Base-by-base conservation (phyloP, 2,113 vertebrate genomes). In the Jacana jacana region DNA sequence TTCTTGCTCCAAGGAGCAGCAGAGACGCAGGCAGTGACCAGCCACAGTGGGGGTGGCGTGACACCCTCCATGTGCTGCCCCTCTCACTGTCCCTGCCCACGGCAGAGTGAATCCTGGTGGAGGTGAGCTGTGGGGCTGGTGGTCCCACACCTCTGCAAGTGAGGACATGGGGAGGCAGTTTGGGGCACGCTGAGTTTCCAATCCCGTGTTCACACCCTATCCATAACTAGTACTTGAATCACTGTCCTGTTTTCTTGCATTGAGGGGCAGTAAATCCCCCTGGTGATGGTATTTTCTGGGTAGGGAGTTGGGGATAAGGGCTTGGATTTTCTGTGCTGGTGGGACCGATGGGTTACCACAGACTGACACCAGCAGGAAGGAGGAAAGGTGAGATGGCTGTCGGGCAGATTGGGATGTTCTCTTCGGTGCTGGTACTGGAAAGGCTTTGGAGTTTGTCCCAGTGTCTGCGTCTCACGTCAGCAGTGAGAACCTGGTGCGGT, bases 401-500 rank as follows among this genome's bases (percentile, higher is more conserved):
- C 0, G 0, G 2, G 25, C 23, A 19, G 63, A 5, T 33, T 22
- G n/a, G 68, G 63, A 7, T 3, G 3, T 25, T 20, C 13, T 23
- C 68, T 73, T 35, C 9, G 75, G 49, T 85, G 35, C 42, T 0
- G 0, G 14, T 2, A 0, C 25, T 52, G 49, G 81, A 8, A 58
- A 19, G 20, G 35, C 81, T 85, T 86, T 72, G 80, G 48, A n/a
- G 40, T 81, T 91, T 83, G 8, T 64, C 35, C 46, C 11, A 9
- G 0, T 0, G 3, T 48, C 37, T 1, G 4, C 6, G 3, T 66
- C 57, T 68, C 68, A 3, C 3, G 12, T 76, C 60, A 88, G 77
- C 66, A 20, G 52, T 0, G 70, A 40, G 83, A 22, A 22, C 4
- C 4, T 11, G 51, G n/a, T 17, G 70, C 0, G 0, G 72, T 27